Base-by-base conservation (phyloP, 1,140 invertebrate genomes). In the Ptiloglossa arizonensis region DNA sequence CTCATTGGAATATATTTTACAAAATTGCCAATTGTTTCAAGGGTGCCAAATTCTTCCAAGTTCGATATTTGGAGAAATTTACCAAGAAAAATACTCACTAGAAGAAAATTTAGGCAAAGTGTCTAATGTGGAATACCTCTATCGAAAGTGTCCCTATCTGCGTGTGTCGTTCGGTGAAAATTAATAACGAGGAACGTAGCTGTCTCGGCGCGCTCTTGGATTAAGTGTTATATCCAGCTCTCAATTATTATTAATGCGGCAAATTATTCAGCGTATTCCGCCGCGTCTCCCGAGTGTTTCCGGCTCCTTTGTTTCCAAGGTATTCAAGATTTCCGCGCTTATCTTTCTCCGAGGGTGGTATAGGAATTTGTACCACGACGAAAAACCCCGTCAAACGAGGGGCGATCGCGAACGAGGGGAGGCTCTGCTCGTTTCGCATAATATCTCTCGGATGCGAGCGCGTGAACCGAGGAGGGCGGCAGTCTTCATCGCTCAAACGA, bases 211-310 rank as follows among this genome's bases (percentile, higher is more conserved):
- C 17, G 52, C 67, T 81, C 73, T 48, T 73, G 80, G 54, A 85
- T 85, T 86, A 82, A 87, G 76, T 82, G 81, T 57, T 81, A 75
- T 76, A 71, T 74, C 77, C 72, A 44, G 50, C 27, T 72, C 70
- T 60, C 71, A 79, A 81, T 81, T 82, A 79, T 89, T 89, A 87
- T 89, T 90, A 90, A 90, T 90, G 85, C 80, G 67, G 70, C 70
- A 85, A 89, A 90, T 89, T 90, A 90, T 85, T 87, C 88, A 89
- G 87, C 86, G 71, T 87, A 86, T 86, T 86, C 74, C 56, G 66
- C 68, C 46, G 52, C 32, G 59, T 63, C 17, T 44, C 11, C 13
- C 9, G 9, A 24, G n/a, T 35, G 27, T 68, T 52, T 57, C 17
- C 9, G 22, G 2, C 29, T n/a, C 63, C 44, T 70, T 48, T 52